A percentile compares a stretch with the other conserved stretches of the same genome.
Conservation (phyloP, 2,888 invertebrate species). For the Didymodactylos carnosus region DNA sequence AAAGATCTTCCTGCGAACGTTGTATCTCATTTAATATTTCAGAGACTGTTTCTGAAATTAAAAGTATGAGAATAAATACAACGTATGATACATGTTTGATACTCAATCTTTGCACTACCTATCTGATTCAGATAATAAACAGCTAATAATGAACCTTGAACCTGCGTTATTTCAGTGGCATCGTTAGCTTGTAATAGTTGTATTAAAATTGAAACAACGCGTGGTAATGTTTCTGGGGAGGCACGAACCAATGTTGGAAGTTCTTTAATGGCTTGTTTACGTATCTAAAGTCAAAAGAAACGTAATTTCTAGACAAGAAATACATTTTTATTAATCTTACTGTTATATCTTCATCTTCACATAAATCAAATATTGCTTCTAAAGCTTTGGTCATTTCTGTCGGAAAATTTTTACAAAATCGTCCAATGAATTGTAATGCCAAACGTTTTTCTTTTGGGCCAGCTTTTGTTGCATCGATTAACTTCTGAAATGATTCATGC, state of each 20-base stretch:
- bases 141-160: conserved; percentile 58
- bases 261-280: conserved; percentile 79
- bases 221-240: conserved; percentile 52
- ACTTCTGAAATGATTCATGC: conserved; percentile 35
- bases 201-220: conserved; percentile 71
- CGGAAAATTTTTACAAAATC: conserved; percentile 80
- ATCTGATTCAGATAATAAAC: conserved; percentile 40
- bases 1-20: not conserved
- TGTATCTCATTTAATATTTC: not conserved
- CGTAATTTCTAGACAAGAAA: conserved; percentile 14
- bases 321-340: conserved; percentile 40
- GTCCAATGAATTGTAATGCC: conserved; percentile 79
- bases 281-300: conserved; percentile 44
- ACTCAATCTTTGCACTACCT: conserved; percentile 20
- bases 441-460: conserved; percentile 69
- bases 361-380: conserved; percentile 73
- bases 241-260: conserved; percentile 65
- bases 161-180: conserved; percentile 55
- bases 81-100: not conserved
- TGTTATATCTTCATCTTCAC: conserved; percentile 76
- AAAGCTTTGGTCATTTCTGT: conserved; percentile 62
- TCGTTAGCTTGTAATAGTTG: conserved; percentile 74
- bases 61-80: too few relatives aligned
- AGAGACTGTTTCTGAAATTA: not conserved
- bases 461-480: conserved; percentile 68